phyloP scores from a whole-genome alignment of 2,797 vertebrate genomes.

The Accipiter minullus region DNA sequence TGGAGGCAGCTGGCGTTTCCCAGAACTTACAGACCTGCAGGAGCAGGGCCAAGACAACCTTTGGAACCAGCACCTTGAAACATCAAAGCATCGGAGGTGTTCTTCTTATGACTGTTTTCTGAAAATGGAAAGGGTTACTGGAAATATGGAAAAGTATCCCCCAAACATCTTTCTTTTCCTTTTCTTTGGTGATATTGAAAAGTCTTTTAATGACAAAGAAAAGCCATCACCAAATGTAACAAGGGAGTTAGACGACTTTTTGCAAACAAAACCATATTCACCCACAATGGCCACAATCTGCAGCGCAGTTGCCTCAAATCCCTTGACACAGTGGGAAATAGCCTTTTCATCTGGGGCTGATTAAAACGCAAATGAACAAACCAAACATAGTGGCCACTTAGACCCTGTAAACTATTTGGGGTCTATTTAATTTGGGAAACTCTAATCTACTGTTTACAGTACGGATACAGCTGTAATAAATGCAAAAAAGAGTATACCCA shows the following conservation, averaged over 20 bases:
- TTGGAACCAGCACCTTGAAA: not conserved
- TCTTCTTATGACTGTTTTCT: not conserved
- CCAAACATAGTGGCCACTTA: not conserved
- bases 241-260: not conserved
- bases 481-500: not conserved
- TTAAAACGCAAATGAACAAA: not conserved
- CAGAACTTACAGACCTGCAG: not conserved
- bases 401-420: not conserved
- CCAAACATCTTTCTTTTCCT: not conserved
- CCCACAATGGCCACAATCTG: not conserved
- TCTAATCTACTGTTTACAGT: not conserved
- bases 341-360: not conserved
- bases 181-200: not conserved
- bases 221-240: not conserved
- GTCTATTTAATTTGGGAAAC: not conserved
- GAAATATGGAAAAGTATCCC: not conserved
- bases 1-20: not conserved
- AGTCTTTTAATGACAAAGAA: not conserved
- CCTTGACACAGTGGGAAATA: not conserved
- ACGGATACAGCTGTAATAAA: not conserved
- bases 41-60: rapidly evolving
- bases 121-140: not conserved
- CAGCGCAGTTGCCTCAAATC: not conserved
- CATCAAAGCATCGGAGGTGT: not conserved
- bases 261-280: not conserved